These are phyloP conservation scores for Lymantria dispar DNA, from an alignment of 2,888 invertebrate genomes.

Conservation along the genomic window DNA sequence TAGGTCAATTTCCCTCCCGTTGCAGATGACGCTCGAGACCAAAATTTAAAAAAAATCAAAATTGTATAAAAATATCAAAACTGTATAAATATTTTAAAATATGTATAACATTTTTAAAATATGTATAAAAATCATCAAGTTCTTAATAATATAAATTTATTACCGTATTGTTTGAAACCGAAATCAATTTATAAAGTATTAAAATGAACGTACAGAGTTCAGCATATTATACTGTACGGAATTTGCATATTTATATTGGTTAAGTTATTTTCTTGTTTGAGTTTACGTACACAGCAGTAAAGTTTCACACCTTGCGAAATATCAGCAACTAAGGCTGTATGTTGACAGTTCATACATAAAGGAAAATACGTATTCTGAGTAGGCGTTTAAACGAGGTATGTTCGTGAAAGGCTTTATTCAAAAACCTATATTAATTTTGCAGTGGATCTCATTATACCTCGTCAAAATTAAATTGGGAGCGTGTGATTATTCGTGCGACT, in stretches of 20 bases:
- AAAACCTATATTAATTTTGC: conserved; percentile 48
- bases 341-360: conserved; percentile 23
- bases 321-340: conserved; percentile 12
- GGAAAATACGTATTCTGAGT: conserved; percentile 20
- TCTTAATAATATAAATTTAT: background rate
- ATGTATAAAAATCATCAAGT: too few species aligned
- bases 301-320: conserved; percentile 12
- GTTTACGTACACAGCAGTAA: conserved; percentile 9
- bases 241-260: conserved; percentile 28
- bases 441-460: conserved; percentile 46
- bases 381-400: conserved; percentile 27
- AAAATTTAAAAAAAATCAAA: too few species aligned
- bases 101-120: too few species aligned
- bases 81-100: too few species aligned
- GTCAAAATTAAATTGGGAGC: conserved; percentile 47
- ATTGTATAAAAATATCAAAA: too few species aligned
- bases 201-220: background rate
- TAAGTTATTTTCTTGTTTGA: conserved; percentile 29
- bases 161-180: background rate
- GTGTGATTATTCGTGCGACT: conserved; percentile 44
- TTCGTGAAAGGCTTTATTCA: conserved; percentile 34
- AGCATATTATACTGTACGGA: conserved; percentile 17
- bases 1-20: too few species aligned
- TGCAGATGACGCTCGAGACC: too few species aligned
- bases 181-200: background rate